These are phyloP conservation scores for Tauraco hartlaubi DNA, from an alignment of 2,797 vertebrate species.

Conservation along the genomic window DNA sequence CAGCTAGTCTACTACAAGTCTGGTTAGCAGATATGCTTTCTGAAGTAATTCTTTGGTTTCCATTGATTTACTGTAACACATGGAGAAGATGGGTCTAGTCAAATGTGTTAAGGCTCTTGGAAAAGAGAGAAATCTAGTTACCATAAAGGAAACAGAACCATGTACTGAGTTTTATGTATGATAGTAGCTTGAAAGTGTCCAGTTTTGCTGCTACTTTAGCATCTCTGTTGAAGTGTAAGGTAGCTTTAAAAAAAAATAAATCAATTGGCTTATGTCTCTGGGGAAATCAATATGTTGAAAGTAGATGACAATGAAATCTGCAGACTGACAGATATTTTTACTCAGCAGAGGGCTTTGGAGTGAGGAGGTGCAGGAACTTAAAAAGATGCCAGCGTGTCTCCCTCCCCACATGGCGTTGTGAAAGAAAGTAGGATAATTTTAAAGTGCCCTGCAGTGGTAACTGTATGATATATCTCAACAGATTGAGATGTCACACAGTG, in stretches of 20 bases:
- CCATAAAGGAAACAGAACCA: background rate
- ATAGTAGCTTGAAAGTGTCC: background rate
- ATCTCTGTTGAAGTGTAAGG: background rate
- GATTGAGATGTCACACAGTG: slow-evolving; percentile 37
- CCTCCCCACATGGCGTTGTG: background rate
- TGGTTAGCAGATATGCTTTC: background rate
- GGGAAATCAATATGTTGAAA: slow-evolving; percentile 12
- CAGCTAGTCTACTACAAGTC: background rate
- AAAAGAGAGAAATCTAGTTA: background rate
- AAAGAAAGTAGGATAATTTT: slow-evolving; percentile 54
- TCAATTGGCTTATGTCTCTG: background rate
- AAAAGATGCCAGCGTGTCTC: background rate
- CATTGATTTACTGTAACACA: background rate
- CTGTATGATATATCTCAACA: slow-evolving; percentile 29
- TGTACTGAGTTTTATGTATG: background rate
- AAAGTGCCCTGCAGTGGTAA: slow-evolving; percentile 57
- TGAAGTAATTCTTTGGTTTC: background rate
- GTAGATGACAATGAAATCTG: slow-evolving; percentile 9
- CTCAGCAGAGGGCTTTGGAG: background rate
- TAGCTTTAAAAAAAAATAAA: slow-evolving; percentile 7
- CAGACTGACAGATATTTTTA: slow-evolving; percentile 16
- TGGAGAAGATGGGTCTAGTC: background rate
- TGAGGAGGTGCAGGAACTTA: background rate
- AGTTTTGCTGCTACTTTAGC: background rate
- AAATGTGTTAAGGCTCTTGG: background rate